Conservation (phyloP, 1,140 invertebrate genomes). For the Dinoponera quadriceps region DNA sequence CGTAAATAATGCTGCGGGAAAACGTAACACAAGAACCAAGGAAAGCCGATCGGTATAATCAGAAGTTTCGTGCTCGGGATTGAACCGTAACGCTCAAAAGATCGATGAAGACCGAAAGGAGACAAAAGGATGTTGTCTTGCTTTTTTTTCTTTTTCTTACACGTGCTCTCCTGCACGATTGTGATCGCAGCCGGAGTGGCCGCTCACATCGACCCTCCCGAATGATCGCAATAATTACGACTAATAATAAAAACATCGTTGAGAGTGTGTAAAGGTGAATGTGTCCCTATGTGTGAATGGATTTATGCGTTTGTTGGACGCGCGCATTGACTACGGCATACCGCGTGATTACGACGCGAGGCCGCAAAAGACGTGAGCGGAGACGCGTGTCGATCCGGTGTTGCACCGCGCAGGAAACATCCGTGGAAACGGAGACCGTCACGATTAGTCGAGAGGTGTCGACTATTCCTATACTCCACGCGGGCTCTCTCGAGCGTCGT, state of each 20-base stretch:
- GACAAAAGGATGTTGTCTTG: neutral
- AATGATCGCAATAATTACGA: constrained; percentile 45
- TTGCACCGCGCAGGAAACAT: neutral
- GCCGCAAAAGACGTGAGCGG: constrained; percentile 2
- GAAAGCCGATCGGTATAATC: constrained; percentile 4
- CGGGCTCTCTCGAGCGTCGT: neutral
- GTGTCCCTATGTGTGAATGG: neutral
- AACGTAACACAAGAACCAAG: neutral
- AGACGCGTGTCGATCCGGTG: constrained; percentile 22
- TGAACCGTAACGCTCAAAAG: constrained; percentile 2
- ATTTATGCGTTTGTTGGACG: constrained; percentile 8
- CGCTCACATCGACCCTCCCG: constrained; percentile 8
- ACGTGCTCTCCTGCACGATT: constrained; percentile 33
- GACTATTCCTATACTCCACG: constrained; percentile 6
- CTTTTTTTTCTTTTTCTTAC: no score
- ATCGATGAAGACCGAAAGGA: neutral
- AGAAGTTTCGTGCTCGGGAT: constrained; percentile 1
- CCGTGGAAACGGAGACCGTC: neutral
- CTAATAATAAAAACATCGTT: constrained; percentile 66
- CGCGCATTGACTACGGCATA: constrained; percentile 7
- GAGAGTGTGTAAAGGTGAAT: neutral
- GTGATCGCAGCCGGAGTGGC: constrained; percentile 42
- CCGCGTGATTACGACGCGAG: constrained; percentile 40
- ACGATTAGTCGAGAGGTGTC: neutral
- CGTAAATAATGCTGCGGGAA: constrained; percentile 32